phyloP scores from a whole-genome alignment of 1,140 invertebrate genomes.

The Elymnias hypermnestra region DNA sequence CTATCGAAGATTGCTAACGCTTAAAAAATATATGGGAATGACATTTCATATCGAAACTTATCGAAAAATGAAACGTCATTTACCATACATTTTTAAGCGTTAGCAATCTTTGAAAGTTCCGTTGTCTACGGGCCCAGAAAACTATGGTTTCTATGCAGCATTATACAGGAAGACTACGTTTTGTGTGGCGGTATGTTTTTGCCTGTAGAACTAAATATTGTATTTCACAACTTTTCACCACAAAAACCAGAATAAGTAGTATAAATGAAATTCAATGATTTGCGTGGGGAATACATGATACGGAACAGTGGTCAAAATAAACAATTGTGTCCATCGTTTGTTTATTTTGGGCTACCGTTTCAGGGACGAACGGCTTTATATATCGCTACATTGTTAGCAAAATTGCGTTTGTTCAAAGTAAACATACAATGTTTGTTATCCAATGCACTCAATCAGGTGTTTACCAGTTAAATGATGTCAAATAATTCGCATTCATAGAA shows the following conservation, averaged over 20 bases:
- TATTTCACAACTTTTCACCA: background rate
- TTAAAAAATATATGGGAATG: no score
- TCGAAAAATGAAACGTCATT: no score
- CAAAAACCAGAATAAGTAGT: background rate
- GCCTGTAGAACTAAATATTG: background rate
- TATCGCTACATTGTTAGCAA: conserved; percentile 25
- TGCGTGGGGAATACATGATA: conserved; percentile 25
- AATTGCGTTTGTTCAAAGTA: conserved; percentile 14
- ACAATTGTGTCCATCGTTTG: conserved; percentile 40
- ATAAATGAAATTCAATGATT: background rate
- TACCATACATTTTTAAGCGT: no score
- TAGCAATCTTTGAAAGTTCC: no score
- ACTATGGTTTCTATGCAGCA: no score
- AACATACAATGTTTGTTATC: background rate
- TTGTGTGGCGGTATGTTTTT: no score
- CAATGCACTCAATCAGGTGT: no score
- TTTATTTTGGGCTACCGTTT: conserved; percentile 41
- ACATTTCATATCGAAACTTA: no score
- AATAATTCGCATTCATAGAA: no score
- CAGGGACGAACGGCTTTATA: conserved; percentile 27
- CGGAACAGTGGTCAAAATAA: conserved; percentile 17
- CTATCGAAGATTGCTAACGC: no score
- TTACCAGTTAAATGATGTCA: background rate
- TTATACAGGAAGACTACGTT: no score
- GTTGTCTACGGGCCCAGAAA: no score